These are phyloP conservation scores for Smithornis capensis DNA, from an alignment of 2,113 vertebrate genomes.

Conservation along the genomic window DNA sequence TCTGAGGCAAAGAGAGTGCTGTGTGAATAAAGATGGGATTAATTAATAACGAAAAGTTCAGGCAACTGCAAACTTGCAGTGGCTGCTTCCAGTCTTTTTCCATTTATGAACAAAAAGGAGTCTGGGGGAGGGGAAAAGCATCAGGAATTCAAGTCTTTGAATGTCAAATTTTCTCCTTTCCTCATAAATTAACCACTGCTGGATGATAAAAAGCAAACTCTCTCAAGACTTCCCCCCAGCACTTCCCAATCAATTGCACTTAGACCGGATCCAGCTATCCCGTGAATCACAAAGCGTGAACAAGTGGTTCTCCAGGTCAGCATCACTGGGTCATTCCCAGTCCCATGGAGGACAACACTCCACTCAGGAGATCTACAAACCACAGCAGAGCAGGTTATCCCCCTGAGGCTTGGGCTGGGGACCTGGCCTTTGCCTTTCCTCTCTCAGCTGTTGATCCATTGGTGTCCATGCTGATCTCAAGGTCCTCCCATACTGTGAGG, in stretches of 20 bases:
- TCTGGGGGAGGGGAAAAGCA: not conserved
- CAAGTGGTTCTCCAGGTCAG: not conserved
- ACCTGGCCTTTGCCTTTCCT: not conserved
- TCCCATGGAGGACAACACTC: fast-evolving
- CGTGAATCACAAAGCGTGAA: not conserved
- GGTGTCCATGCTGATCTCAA: not conserved
- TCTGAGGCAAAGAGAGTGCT: slow-evolving; percentile 56
- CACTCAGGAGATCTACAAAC: not conserved
- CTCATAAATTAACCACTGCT: not conserved
- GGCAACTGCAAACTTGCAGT: not conserved
- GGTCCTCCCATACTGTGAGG: not conserved
- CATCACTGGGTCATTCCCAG: not conserved
- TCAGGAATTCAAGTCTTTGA: not conserved
- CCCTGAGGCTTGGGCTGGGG: not conserved
- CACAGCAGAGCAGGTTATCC: not conserved
- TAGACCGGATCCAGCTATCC: not conserved
- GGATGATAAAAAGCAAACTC: not conserved
- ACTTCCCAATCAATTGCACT: not conserved
- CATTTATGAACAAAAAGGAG: not conserved
- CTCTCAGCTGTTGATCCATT: not conserved
- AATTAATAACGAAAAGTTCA: slow-evolving; percentile 71
- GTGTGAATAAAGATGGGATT: slow-evolving; percentile 69
- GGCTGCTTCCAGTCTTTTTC: not conserved
- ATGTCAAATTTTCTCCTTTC: not conserved
- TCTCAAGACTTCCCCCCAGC: not conserved